phyloP scores from a whole-genome alignment of 2,888 invertebrate genomes.

The Nomada fabriciana region DNA sequence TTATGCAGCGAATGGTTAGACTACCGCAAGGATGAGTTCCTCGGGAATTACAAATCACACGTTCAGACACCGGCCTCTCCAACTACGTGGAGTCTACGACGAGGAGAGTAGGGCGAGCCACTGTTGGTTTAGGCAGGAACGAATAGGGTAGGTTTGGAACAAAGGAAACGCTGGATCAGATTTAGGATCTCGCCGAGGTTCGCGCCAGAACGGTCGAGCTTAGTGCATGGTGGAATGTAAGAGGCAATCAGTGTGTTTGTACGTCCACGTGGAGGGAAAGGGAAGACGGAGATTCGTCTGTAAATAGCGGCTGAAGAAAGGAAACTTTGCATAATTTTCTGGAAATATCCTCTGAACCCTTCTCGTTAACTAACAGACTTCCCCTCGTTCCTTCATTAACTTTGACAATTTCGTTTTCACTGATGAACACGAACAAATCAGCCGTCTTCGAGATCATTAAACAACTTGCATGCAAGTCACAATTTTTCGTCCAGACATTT shows the following conservation, averaged over 20 bases:
- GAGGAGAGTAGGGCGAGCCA: slow-evolving; percentile 34
- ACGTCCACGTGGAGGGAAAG: slow-evolving; percentile 34
- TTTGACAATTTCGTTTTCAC: background rate
- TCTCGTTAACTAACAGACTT: slow-evolving; percentile 48
- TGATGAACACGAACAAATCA: background rate
- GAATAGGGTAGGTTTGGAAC: slow-evolving; percentile 62
- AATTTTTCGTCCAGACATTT: background rate
- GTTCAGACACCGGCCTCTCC: slow-evolving; percentile 60
- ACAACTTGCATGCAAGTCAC: background rate
- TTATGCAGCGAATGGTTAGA: slow-evolving; percentile 67
- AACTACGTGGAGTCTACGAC: slow-evolving; percentile 40
- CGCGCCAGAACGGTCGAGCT: slow-evolving; percentile 48
- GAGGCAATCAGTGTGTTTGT: slow-evolving; percentile 68
- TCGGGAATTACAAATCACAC: slow-evolving; percentile 72
- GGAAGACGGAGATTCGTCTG: slow-evolving; percentile 46
- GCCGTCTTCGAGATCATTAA: background rate
- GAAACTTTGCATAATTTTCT: slow-evolving; percentile 55
- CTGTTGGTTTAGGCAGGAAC: slow-evolving; percentile 71
- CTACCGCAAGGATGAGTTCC: slow-evolving; percentile 61
- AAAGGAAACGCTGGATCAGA: slow-evolving; percentile 70
- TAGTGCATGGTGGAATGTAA: slow-evolving; percentile 56
- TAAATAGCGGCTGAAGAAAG: slow-evolving; percentile 56
- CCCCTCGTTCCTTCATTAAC: slow-evolving; percentile 10
- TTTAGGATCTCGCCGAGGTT: slow-evolving; percentile 61
- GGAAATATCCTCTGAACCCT: slow-evolving; percentile 33